Evolutionary conservation across 2,113 vertebrate genomes (phyloP).

Genomic region (Echinops telfairi): DNA sequence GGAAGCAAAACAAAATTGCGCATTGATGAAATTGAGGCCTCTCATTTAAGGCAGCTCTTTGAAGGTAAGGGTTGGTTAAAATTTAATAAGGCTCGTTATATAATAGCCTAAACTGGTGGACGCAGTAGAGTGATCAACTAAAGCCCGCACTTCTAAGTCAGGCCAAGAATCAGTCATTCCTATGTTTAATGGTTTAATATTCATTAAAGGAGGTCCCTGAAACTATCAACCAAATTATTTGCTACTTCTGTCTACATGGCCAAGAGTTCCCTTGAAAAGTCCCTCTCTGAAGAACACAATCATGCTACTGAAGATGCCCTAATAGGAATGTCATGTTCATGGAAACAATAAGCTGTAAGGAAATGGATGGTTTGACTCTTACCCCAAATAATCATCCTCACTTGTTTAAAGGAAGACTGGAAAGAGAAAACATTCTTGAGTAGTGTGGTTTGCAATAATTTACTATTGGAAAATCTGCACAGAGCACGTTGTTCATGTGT

Average conservation of each 20-base stretch:
- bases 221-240: neutral
- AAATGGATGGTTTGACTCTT: neutral
- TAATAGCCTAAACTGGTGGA: neutral
- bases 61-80: too few relatives aligned
- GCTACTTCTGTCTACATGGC: neutral
- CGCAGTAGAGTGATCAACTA: neutral
- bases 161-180: neutral
- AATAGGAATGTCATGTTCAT: too few relatives aligned
- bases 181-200: neutral
- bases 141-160: neutral
- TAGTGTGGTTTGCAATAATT: neutral
- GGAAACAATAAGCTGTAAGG: too few relatives aligned
- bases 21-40: neutral
- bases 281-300: neutral
- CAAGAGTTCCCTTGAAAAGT: neutral
- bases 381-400: neutral
- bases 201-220: neutral
- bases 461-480: neutral
- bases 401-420: neutral
- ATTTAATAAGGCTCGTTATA: neutral
- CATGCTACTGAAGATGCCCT: neutral
- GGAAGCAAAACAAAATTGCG: neutral
- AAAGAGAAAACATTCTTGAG: neutral
- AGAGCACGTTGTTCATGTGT: neutral
- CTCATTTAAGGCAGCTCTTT: neutral